Conservation (phyloP, 2,797 vertebrate genomes). For the Rhinogobio ventralis region DNA sequence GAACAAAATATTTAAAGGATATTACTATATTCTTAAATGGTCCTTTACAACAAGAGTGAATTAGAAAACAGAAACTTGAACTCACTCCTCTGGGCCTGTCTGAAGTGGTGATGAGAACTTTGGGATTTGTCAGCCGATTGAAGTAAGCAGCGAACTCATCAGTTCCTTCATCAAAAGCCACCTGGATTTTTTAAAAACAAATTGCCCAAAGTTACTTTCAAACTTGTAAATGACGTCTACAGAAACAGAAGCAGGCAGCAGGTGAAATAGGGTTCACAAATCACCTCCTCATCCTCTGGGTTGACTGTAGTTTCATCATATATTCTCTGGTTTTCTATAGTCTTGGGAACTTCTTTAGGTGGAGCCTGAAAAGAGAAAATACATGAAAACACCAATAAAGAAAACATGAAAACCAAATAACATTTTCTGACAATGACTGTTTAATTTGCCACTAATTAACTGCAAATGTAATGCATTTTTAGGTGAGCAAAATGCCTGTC, state of each 20-base stretch:
- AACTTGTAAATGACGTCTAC: background rate
- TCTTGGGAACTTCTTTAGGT: slow-evolving; percentile 94
- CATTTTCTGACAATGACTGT: background rate
- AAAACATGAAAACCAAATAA: background rate
- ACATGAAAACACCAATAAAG: background rate
- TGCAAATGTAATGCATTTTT: too few relatives aligned
- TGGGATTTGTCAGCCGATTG: slow-evolving; percentile 90
- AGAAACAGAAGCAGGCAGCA: background rate
- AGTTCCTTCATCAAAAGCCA: slow-evolving; percentile 94
- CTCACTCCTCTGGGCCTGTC: slow-evolving; percentile 95
- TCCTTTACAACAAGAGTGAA: background rate
- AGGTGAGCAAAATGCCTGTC: background rate
- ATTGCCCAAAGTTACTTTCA: background rate
- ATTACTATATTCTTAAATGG: background rate
- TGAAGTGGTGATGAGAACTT: slow-evolving; percentile 98
- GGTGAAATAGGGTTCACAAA: background rate
- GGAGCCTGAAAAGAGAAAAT: slow-evolving; percentile 81
- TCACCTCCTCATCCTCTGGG: slow-evolving; percentile 94
- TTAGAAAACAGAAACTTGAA: slow-evolving; percentile 4
- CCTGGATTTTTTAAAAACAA: slow-evolving; percentile 70
- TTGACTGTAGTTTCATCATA: slow-evolving; percentile 95
- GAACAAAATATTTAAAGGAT: background rate
- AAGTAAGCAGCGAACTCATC: slow-evolving; percentile 99
- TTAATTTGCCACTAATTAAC: background rate
- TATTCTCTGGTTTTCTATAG: slow-evolving; percentile 95